Percentiles rank a stretch among this genome's conserved stretches.
These are phyloP conservation scores for Rotaria sp. DNA, from an alignment of 2,888 invertebrate genomes.

Conservation along the genomic window DNA sequence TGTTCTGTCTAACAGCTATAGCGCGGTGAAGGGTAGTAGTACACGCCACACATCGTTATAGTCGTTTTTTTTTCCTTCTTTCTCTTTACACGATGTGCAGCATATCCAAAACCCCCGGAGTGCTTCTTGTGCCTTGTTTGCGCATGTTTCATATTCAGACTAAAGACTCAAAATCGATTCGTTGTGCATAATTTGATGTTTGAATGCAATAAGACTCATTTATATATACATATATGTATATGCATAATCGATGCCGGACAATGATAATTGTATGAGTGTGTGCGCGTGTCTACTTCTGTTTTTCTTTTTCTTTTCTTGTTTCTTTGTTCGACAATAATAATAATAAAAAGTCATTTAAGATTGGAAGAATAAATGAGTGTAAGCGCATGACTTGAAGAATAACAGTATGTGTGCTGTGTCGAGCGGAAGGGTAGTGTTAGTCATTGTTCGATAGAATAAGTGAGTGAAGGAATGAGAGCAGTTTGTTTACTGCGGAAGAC, in stretches of 20 bases:
- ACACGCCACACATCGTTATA: neutral
- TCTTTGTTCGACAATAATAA: conserved; percentile 3
- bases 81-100: neutral
- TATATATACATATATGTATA: neutral
- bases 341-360: conserved; percentile 16
- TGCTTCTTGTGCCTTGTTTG: neutral
- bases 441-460: conserved; percentile 4
- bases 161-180: neutral
- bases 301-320: neutral
- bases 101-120: neutral
- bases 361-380: neutral
- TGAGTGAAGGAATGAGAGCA: neutral
- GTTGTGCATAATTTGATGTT: neutral
- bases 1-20: conserved; percentile 3
- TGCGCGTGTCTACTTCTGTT: neutral
- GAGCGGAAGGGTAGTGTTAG: neutral
- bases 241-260: conserved; percentile 1
- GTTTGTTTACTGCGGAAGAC: neutral
- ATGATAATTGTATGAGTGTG: neutral
- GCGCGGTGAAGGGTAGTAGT: neutral
- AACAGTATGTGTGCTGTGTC: neutral
- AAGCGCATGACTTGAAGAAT: neutral
- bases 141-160: neutral
- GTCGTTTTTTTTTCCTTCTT: neutral
- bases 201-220: neutral